Evolutionary conservation across 2,888 invertebrate species (phyloP), one percentile per base, ranked within the genome.

Genomic region (Eristalis intricaria): DNA sequence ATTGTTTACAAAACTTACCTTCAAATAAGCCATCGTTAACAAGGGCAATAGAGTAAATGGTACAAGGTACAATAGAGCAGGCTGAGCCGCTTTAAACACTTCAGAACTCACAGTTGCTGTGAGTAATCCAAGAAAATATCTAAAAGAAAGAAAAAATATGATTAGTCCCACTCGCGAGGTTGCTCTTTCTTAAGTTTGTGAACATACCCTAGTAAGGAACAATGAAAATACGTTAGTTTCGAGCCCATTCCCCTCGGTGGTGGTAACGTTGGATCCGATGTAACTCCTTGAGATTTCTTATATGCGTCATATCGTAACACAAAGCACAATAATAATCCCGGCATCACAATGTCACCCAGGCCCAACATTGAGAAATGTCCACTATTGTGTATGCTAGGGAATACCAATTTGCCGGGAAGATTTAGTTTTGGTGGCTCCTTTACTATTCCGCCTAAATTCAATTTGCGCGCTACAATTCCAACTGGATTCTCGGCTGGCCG

Each of bases 291-390:
- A 58, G 97, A 96, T 93, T 98, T 98, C 94, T 99, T 99, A 94
- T 99, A 98, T 13, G 99, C 98, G 94, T 99, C 99, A 93, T 99
- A 99, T 58, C 99, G 97, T 90, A 99, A 94, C 86, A 99, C 99
- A 94, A 99, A 99, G 94, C 99, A 99, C 89, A 99, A 94, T 90
- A 99, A 93, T 74, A 99, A 94, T 2, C 99, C 99, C 26, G 99
- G 99, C 99, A 99, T 99, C 75, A 99, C 98, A 73, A 97, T 96
- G 92, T 97, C 97, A 22, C 97, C 97, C 71, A 97, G 94, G 89
- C 97, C 96, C 88, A 99, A 95, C 99, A 99, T 99, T 87, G 98
- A 98, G 94, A 99, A 99, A 93, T 99, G 98, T 90, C 98, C 99
- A 90, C 96, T 95, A 93, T 98, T 98, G 93, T 99, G 98, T 95